Base-by-base conservation (phyloP, 2,797 vertebrate genomes). In the Diceros bicornis region DNA sequence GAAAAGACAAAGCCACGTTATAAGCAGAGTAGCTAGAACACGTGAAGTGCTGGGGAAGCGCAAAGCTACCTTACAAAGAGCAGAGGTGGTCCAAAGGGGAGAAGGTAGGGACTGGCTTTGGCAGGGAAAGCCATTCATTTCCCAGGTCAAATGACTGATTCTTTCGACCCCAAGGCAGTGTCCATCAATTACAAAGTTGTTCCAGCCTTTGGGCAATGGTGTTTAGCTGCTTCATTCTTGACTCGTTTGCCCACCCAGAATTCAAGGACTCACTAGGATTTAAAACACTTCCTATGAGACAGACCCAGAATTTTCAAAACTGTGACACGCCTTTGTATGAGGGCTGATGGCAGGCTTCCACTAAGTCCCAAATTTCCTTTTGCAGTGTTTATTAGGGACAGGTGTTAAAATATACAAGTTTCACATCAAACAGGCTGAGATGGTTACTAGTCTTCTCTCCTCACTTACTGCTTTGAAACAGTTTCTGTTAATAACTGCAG, bases 1-100 rank as follows among this genome's bases (percentile, higher is more conserved):
- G 97, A 95, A 98, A 98, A 98, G 97, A 97, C 81, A 98, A 98
- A 91, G 92, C 95, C 96, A 23, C 2, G 32, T 21, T 23, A n/a
- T 96, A 83, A 97, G 66, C 57, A 34, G 25, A 44, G n/a, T 3
- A 29, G 34, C 23, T 47, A 61, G 78, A 52, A 44, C 21, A 9
- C 1, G 17, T 25, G 55, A 32, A 74, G 37, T 61, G 2, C 29
- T 37, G 10, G 55, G 41, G 44, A 75, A 29, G 27, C 21, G 20
- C 74, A 29, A 20, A 7, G 17, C n/a, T 68, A 13, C 18, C 41
- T 74, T 37, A 1, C 1, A 20, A 68, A 59, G 9, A 59, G n/a
- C 32, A 9, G 2, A 55, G 18, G 21, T 25, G 6, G 68, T 6
- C 37, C 50, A 55, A 66, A 61, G 18, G 32, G 29, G 61, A 68